Evolutionary conservation across 2,797 vertebrate species (phyloP).

Genomic region (Parambassis ranga): DNA sequence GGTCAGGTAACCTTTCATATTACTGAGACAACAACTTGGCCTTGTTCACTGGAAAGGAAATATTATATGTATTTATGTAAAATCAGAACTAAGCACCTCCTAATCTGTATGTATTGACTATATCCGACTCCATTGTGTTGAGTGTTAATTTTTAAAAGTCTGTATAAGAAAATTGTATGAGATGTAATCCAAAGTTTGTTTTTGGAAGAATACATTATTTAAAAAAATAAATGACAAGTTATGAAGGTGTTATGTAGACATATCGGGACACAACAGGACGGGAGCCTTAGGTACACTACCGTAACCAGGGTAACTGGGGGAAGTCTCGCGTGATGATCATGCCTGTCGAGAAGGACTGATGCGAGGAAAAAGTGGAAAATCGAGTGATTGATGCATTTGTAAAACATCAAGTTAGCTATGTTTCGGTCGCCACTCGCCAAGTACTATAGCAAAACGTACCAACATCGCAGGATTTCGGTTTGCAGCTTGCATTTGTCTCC

Average conservation of each 20-base stretch:
- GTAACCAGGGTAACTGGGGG: conserved; percentile 71
- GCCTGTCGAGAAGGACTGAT: conserved; percentile 49
- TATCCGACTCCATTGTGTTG: too few relatives aligned
- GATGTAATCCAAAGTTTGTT: too few relatives aligned
- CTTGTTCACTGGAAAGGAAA: too few relatives aligned
- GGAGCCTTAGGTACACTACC: background rate
- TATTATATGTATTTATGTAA: too few relatives aligned
- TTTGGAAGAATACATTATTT: too few relatives aligned
- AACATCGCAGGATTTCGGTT: conserved; percentile 3
- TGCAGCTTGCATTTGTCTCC: conserved; percentile 19
- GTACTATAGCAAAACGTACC: conserved; percentile 21
- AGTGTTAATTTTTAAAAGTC: too few relatives aligned
- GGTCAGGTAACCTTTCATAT: too few relatives aligned
- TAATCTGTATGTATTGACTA: too few relatives aligned
- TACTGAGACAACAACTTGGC: too few relatives aligned
- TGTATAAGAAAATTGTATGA: too few relatives aligned
- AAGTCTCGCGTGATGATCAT: conserved; percentile 71
- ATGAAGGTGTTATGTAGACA: background rate
- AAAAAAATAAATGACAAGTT: too few relatives aligned
- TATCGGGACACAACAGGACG: background rate
- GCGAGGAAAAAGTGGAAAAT: conserved; percentile 75
- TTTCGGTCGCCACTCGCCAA: conserved; percentile 32
- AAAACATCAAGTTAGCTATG: conserved; percentile 64
- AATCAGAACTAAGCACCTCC: too few relatives aligned
- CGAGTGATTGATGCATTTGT: conserved; percentile 69